Evolutionary conservation across 1,140 invertebrate species (phyloP).

Genomic region (Drosophila novamexicana): DNA sequence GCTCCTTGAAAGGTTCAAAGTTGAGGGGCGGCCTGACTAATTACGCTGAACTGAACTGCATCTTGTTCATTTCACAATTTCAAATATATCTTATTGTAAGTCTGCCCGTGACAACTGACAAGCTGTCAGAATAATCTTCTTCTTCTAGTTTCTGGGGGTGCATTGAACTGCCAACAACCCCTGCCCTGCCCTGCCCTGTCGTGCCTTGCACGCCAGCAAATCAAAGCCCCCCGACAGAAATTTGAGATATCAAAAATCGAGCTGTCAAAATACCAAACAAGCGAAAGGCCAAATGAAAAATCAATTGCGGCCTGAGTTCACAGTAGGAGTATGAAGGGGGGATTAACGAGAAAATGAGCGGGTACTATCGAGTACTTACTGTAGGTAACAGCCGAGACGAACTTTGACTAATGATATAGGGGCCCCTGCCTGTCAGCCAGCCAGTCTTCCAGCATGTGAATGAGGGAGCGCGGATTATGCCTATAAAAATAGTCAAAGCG

Average conservation of each 20-base stretch:
- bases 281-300: slow-evolving; percentile 52
- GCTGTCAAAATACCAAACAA: slow-evolving; percentile 75
- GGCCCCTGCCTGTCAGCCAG: slow-evolving; percentile 26
- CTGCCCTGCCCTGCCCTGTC: slow-evolving; percentile 25
- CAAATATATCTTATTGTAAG: slow-evolving; percentile 31
- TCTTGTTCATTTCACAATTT: slow-evolving; percentile 31
- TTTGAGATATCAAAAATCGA: slow-evolving; percentile 73
- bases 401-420: slow-evolving; percentile 73
- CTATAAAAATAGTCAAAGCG: slow-evolving; percentile 29
- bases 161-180: slow-evolving; percentile 66
- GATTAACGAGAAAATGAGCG: not conserved
- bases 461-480: slow-evolving; percentile 39
- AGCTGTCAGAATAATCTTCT: slow-evolving; percentile 47
- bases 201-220: slow-evolving; percentile 29
- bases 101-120: slow-evolving; percentile 63
- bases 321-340: not conserved
- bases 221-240: slow-evolving; percentile 55
- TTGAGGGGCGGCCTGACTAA: slow-evolving; percentile 45
- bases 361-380: slow-evolving; percentile 33
- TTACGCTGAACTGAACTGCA: slow-evolving; percentile 32
- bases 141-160: slow-evolving; percentile 36
- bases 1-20: slow-evolving; percentile 12
- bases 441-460: slow-evolving; percentile 15
- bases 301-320: slow-evolving; percentile 57
- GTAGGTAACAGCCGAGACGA: slow-evolving; percentile 49